Conservation (phyloP, 2,888 invertebrate species). For the Oligia latruncula region DNA sequence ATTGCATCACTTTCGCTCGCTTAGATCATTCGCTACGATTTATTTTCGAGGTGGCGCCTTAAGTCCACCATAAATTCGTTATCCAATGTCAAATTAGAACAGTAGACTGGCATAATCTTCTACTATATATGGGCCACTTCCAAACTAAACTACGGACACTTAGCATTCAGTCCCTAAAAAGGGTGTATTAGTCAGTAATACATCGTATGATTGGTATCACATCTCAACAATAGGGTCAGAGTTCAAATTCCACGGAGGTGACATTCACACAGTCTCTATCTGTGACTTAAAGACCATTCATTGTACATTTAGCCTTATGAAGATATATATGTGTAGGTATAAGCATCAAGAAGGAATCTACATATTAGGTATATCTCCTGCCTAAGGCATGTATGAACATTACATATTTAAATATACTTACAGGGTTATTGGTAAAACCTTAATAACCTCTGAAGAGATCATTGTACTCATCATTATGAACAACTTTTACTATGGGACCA, state of each 20-base stretch:
- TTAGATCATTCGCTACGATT: too few relatives aligned
- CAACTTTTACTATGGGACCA: too few relatives aligned
- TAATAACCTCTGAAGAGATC: too few relatives aligned
- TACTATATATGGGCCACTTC: background rate
- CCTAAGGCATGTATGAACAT: too few relatives aligned
- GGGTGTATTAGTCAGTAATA: constrained; percentile 25
- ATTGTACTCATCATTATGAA: too few relatives aligned
- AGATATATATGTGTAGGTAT: background rate
- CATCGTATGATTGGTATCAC: constrained; percentile 36
- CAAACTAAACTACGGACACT: background rate
- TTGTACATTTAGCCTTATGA: constrained; percentile 17
- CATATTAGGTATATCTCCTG: too few relatives aligned
- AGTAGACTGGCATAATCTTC: background rate
- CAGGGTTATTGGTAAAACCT: too few relatives aligned
- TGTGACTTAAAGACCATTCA: constrained; percentile 41
- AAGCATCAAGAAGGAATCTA: background rate
- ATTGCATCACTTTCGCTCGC: too few relatives aligned
- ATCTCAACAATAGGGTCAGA: constrained; percentile 48
- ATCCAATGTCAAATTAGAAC: background rate
- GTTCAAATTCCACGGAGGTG: constrained; percentile 60
- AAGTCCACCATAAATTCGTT: background rate
- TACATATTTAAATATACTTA: too few relatives aligned
- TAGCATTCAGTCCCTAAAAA: constrained; percentile 11
- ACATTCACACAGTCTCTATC: constrained; percentile 54
- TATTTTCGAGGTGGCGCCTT: too few relatives aligned